Base-by-base conservation (phyloP, 2,113 vertebrate species). In the Calidris pygmaea region DNA sequence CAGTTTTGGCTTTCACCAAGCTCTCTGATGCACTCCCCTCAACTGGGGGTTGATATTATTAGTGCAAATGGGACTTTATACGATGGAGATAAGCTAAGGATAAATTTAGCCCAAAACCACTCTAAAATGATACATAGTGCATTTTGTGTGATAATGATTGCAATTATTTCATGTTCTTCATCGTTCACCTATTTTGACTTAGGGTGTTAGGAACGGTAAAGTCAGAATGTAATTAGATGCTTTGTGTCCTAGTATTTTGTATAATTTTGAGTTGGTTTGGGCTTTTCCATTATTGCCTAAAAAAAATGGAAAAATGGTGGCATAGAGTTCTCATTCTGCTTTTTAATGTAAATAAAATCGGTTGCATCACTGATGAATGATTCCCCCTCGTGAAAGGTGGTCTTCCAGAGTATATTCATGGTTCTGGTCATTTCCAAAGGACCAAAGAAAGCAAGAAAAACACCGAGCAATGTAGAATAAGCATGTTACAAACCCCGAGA, bases 101-200 rank as follows among this genome's bases (percentile, higher is more conserved):
- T 37, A 67, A 53, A 60, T 60, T 60, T 67, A 93, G 53, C 72
- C 85, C 83, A 1, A 88, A 90, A 50, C 53, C 59, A 29, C 55
- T 93, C 47, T 85, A 41, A 71, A 81, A 78, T 77, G 32, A 67
- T 4, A 9, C 41, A n/a, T 52, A 30, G 43, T 39, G 27, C 19
- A 41, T 80, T 92, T 92, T 86, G 48, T 56, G 45, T 81, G 56
- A 29, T 75, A 88, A 77, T 35, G 27, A 75, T 72, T 48, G 84
- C 52, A 85, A 56, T 87, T 85, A 92, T 75, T 93, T 85, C 37
- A 37, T 55, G 47, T 63, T 96, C 63, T 86, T 81, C 52, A 53
- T 78, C 15, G 35, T 78, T 90, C 60, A 65, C 83, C 29, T 92
- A 3, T 81, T 92, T 89, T 91, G 78, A 94, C 59, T 87, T 82